Percentiles rank a stretch among this genome's conserved stretches.
Evolutionary conservation across 1,140 invertebrate genomes (phyloP).

Genomic region (Drosophila triauraria): DNA sequence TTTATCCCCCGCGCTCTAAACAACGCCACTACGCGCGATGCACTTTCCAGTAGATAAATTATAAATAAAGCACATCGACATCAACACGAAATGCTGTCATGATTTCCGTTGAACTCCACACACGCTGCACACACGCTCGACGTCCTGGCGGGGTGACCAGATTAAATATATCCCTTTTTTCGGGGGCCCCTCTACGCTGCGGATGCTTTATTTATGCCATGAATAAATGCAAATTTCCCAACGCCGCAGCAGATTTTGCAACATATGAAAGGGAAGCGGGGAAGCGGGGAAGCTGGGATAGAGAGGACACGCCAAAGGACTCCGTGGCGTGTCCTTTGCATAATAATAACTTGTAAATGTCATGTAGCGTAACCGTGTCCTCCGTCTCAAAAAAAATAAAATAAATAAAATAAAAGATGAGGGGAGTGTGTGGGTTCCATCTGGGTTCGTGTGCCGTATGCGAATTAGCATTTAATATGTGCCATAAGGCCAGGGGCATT

Average conservation of each 20-base stretch:
- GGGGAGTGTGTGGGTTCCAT: background rate
- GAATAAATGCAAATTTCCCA: constrained; percentile 80
- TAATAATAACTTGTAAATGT: constrained; percentile 82
- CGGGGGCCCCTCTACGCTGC: constrained; percentile 1
- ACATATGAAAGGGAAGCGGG: constrained; percentile 41
- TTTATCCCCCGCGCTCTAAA: constrained; percentile 7
- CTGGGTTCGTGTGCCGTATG: constrained; percentile 48
- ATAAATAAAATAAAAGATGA: constrained; percentile 18
- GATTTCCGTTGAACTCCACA: constrained; percentile 17
- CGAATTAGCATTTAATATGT: constrained; percentile 79
- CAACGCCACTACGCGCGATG: constrained; percentile 7
- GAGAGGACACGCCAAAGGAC: constrained; percentile 51
- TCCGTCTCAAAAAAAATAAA: constrained; percentile 17
- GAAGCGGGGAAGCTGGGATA: constrained; percentile 9
- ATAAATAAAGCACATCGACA: constrained; percentile 55
- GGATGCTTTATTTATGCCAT: constrained; percentile 77
- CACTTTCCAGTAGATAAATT: constrained; percentile 54
- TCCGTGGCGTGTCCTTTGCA: constrained; percentile 76
- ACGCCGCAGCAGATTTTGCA: constrained; percentile 77
- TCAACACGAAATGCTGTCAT: constrained; percentile 33
- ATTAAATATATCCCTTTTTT: constrained; percentile 50
- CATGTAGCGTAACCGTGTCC: constrained; percentile 64
- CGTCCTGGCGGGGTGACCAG: constrained; percentile 17
- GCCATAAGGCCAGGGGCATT: constrained; percentile 66
- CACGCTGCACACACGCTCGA: background rate